These are phyloP conservation scores for Nephrotoma guestfalica DNA, from an alignment of 2,888 invertebrate genomes.

Conservation along the genomic window DNA sequence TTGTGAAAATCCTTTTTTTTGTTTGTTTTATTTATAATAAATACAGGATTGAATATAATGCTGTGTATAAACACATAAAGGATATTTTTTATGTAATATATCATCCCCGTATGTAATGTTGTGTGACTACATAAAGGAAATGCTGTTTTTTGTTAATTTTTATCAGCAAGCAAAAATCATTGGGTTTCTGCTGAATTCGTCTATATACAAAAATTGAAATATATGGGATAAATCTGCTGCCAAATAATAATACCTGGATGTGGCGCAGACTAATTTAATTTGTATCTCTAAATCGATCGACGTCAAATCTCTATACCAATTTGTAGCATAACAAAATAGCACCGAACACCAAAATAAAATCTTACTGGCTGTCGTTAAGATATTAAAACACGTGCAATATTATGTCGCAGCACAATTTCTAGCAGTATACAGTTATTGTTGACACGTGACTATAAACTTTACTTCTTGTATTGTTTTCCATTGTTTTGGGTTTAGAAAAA, in stretches of 20 bases:
- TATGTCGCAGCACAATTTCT: background rate
- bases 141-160: background rate
- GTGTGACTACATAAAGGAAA: background rate
- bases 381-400: background rate
- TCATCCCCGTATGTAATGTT: background rate
- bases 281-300: background rate
- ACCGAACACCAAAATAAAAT: background rate
- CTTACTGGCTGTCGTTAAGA: background rate
- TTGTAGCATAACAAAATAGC: background rate
- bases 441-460: background rate
- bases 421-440: background rate
- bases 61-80: background rate
- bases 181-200: background rate
- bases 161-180: background rate
- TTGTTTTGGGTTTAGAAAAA: background rate
- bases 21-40: background rate
- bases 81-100: background rate
- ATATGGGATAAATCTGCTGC: background rate
- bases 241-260: background rate
- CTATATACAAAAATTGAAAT: background rate
- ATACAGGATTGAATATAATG: background rate
- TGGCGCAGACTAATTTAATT: background rate
- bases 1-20: background rate
- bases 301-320: background rate
- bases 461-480: background rate